Percentiles rank a stretch among this genome's conserved stretches.
Conservation (phyloP, 2,113 vertebrate species). For the Seriola dumerili region DNA sequence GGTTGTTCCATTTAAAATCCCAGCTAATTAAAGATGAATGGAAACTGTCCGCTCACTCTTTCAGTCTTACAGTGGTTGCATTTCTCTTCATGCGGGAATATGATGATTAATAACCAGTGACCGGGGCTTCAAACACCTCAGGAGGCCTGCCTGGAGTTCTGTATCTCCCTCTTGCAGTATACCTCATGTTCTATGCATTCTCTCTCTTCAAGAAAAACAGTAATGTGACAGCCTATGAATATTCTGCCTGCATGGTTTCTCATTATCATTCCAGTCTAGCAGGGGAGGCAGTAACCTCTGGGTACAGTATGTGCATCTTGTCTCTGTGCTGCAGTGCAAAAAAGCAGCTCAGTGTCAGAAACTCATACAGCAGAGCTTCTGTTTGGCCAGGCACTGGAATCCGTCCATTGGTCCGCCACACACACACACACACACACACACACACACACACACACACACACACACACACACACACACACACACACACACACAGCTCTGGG, state of each 20-base stretch:
- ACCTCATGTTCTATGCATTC: slow-evolving; percentile 40
- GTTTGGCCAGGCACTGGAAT: slow-evolving; percentile 25
- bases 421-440: background rate
- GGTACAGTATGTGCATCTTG: slow-evolving; percentile 62
- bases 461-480: background rate
- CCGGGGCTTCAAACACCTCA: slow-evolving; percentile 22
- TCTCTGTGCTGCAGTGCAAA: slow-evolving; percentile 48
- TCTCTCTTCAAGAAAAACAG: slow-evolving; percentile 33
- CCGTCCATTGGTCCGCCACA: background rate
- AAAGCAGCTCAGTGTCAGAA: slow-evolving; percentile 21
- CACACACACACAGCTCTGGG: background rate
- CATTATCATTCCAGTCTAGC: slow-evolving; percentile 71
- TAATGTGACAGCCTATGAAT: slow-evolving; percentile 74
- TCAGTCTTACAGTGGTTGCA: slow-evolving; percentile 4
- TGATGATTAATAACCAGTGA: slow-evolving; percentile 40
- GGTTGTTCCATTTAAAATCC: slow-evolving; percentile 1
- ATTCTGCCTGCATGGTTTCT: slow-evolving; percentile 65
- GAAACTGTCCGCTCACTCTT: slow-evolving; percentile 19
- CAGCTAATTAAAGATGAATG: slow-evolving; percentile 49
- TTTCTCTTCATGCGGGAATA: slow-evolving; percentile 24
- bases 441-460: slow-evolving; percentile 4
- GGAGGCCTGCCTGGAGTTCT: slow-evolving; percentile 19
- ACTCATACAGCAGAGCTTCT: slow-evolving; percentile 44
- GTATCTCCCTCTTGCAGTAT: slow-evolving; percentile 15
- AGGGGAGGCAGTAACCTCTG: slow-evolving; percentile 63